Percentiles rank a stretch among this genome's conserved stretches.
Evolutionary conservation across 2,113 vertebrate species (phyloP).

Genomic region (Loxodonta africana): DNA sequence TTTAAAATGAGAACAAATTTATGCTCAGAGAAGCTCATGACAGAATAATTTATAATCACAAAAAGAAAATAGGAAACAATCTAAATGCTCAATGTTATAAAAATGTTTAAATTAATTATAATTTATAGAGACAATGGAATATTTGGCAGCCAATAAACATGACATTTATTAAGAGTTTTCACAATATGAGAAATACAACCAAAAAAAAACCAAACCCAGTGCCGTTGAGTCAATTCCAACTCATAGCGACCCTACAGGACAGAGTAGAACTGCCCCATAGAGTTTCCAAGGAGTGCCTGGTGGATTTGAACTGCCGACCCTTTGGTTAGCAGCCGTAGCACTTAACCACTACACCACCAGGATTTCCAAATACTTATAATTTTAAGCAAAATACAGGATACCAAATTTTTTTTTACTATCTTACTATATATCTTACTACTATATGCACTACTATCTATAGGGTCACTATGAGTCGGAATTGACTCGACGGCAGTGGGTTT

Average conservation of each 20-base stretch:
- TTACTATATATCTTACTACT: too few species aligned
- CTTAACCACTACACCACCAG: too few species aligned
- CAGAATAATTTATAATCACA: background rate
- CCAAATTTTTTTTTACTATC: background rate
- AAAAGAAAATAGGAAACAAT: background rate
- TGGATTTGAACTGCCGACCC: too few species aligned
- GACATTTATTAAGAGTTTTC: background rate
- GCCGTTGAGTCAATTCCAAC: too few species aligned
- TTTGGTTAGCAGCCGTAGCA: too few species aligned
- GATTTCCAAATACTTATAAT: background rate
- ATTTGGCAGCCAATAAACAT: constrained; percentile 34
- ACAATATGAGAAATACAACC: background rate
- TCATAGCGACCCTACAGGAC: too few species aligned
- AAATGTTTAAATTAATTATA: background rate
- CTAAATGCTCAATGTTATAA: background rate
- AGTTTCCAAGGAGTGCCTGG: too few species aligned
- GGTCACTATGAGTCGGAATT: too few species aligned
- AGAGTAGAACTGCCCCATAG: too few species aligned
- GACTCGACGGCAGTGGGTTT: too few species aligned
- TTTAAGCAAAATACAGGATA: background rate
- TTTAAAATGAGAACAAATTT: constrained; percentile 20
- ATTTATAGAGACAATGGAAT: constrained; percentile 1
- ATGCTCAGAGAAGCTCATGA: background rate
- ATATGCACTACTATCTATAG: background rate
- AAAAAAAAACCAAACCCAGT: too few species aligned